Evolutionary conservation across 2,797 vertebrate genomes (phyloP), one percentile per base, ranked within the genome.

Genomic region (Brotogeris chrysoptera): DNA sequence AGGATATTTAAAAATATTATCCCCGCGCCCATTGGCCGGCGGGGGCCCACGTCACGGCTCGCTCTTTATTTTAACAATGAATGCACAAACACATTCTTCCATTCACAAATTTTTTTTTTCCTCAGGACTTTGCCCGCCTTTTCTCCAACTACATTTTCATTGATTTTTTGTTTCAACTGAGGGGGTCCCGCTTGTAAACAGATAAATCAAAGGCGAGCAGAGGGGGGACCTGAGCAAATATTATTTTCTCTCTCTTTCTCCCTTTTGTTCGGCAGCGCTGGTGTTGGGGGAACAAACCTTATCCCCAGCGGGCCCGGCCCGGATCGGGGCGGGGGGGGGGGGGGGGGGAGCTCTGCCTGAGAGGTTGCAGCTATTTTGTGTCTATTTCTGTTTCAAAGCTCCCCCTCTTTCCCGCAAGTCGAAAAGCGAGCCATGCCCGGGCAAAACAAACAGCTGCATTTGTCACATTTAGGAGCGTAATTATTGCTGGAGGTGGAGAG

Each of bases 1-100:
- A 87, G 98, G 98, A 97, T 98, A 98, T 98, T 99, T 98, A 97
- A 98, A 98, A 98, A 98, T 98, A 97, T 98, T 98, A 98, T 95
- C 97, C 81, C 38, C 46, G 50, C 81, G 55, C 55, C 61, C 97
- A 99, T 99, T 99, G 99, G 99, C 97, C 73, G 5, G 8, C 44
- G 47, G 50, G n/a, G 13, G 60, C 57, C 0, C 24, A 96, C 98
- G 98, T 98, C 98, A 98, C 68, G 88, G 83, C 97, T 96, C 97
- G 97, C 98, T 98, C 97, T 97, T 70, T 98, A 98, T 98, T 99
- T 99, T 99, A 98, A 99, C 99, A 99, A 99, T 99, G 99, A 99
- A 98, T 98, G 97, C 98, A 98, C 98, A 98, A 98, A 98, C 98
- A 98, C 98, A 97, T 97, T 98, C 98, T 98, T 98, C 98, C 99